Base-by-base conservation (phyloP, 2,888 invertebrate species). In the Heliconius charithonia region DNA sequence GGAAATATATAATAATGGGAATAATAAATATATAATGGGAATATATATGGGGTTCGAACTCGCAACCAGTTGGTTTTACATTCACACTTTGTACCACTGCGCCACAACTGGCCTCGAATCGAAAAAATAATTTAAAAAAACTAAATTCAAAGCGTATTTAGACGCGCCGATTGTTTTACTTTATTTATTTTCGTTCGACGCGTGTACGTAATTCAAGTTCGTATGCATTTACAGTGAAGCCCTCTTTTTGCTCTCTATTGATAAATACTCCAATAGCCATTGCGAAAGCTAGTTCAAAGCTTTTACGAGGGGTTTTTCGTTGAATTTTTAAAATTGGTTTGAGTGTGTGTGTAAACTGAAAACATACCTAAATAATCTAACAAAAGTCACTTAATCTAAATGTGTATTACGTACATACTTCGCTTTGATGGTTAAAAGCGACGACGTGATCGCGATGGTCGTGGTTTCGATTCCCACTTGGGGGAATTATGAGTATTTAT, bases 221-320 rank as follows among this genome's bases (percentile, higher is more conserved):
- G n/a, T 59, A 59, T 56, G 72, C 32, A 37, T 59, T 72, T 72
- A 72, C 59, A 32, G 59, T 32, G 59, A 72, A 72, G n/a, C n/a
- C 59, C 32, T 59, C n/a, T 32, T 59, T 59, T 72, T 59, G 59
- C 32, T 72, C 56, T 41, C 69, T 69, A 69, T 72, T 72, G 32
- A 72, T 72, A 72, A 72, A 72, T 72, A 72, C 59, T 32, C 59
- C 72, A 59, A 72, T 72, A 72, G 72, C 59, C 59, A 72, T 25
- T 25, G 32, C 59, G 59, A 72, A 37, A 59, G 59, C 59, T 72
- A 72, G 72, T n/a, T 59, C n/a, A 59, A 72, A 72, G 56, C 37
- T 72, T 72, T 72, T 37, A 32, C 59, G 56, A 72, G 72, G 72
- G 72, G n/a, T 59, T 51, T 32, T 72, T 72, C 59, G 59, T 16